These are phyloP conservation scores for Cephus spinipes DNA, from an alignment of 2,888 invertebrate genomes.

Conservation along the genomic window DNA sequence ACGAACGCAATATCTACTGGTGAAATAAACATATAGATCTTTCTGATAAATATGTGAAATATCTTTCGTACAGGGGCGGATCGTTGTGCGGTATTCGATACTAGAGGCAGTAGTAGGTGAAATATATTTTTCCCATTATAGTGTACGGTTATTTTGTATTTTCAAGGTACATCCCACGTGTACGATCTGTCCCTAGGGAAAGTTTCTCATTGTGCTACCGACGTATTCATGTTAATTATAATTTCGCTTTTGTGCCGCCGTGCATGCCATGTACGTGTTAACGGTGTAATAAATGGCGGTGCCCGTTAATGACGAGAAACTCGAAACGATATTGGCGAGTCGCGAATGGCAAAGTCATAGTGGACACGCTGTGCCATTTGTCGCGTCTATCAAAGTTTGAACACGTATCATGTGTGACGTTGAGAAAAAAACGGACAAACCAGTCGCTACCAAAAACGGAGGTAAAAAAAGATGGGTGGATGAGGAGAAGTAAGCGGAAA, in stretches of 20 bases:
- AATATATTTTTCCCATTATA: not conserved
- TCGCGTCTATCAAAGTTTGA: not conserved
- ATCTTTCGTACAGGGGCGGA: not conserved
- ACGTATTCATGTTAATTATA: not conserved
- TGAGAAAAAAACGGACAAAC: not conserved
- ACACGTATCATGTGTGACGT: not conserved
- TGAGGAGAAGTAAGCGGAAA: not conserved
- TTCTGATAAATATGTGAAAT: not conserved
- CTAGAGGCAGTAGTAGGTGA: not conserved
- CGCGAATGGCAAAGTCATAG: not conserved
- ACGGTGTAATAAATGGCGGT: not conserved
- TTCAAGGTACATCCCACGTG: not conserved
- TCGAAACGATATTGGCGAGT: not conserved
- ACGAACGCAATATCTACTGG: not conserved
- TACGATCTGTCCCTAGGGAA: not conserved
- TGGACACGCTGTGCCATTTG: not conserved
- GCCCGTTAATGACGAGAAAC: not conserved
- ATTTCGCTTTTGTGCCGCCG: not conserved
- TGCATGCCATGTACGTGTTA: not conserved
- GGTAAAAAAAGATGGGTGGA: conserved; percentile 23
- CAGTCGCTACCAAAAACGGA: not conserved
- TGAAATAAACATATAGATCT: not conserved
- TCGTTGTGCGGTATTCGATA: not conserved
- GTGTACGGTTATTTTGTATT: not conserved
- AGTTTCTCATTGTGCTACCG: not conserved